Conservation (phyloP, 2,888 invertebrate species). For the Ariolimax columbianus region DNA sequence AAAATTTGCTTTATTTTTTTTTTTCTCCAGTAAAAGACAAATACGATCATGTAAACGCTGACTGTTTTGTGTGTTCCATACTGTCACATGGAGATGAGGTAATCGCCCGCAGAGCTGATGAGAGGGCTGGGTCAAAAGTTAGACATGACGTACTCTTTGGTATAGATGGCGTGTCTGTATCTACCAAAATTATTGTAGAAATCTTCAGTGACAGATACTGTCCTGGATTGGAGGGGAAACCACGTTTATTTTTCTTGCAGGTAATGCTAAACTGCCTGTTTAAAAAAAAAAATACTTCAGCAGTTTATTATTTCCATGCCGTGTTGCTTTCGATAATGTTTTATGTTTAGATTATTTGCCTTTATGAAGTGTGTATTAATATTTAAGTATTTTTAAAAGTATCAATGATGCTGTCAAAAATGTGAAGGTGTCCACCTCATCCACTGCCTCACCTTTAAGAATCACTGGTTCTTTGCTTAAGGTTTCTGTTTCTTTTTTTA, state of each 20-base stretch:
- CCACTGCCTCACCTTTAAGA: no score
- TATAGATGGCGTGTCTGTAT: slow-evolving; percentile 56
- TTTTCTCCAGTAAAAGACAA: slow-evolving; percentile 1
- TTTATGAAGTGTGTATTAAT: no score
- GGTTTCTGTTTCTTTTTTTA: no score
- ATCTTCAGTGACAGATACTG: slow-evolving; percentile 85
- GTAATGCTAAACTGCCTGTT: slow-evolving; percentile 74
- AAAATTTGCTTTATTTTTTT: no score
- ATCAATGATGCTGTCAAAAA: not conserved
- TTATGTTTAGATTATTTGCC: no score
- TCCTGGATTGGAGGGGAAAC: slow-evolving; percentile 90
- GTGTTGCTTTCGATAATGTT: no score
- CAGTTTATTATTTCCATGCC: no score
- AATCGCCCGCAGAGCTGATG: not conserved
- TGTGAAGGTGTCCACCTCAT: no score
- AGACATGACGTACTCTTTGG: slow-evolving; percentile 62
- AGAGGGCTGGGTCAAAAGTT: slow-evolving; percentile 80
- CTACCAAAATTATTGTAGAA: slow-evolving; percentile 80
- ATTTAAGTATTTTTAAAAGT: no score
- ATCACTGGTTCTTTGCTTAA: no score
- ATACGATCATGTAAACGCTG: slow-evolving; percentile 87
- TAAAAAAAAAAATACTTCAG: no score
- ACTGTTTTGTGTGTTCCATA: slow-evolving; percentile 89
- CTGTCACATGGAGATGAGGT: slow-evolving; percentile 93
- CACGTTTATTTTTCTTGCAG: slow-evolving; percentile 86